Conservation (phyloP, 2,113 vertebrate species). For the Sapajus apella region DNA sequence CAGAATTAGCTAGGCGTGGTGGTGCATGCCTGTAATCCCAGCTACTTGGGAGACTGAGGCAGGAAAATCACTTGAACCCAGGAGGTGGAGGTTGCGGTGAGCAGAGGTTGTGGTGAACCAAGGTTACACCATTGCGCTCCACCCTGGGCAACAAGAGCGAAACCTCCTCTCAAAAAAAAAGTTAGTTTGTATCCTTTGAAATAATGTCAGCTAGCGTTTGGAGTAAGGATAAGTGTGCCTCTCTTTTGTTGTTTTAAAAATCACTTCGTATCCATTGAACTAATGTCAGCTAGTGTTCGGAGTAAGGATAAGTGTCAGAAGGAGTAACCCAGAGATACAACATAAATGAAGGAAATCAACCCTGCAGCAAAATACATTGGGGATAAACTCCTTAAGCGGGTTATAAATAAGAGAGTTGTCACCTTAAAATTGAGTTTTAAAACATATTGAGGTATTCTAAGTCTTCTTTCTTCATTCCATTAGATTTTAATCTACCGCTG, state of each 20-base stretch:
- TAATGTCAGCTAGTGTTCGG: neutral
- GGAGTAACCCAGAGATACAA: neutral
- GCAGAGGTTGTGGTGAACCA: too few species aligned
- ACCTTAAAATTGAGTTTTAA: neutral
- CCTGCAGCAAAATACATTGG: neutral
- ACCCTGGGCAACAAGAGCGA: too few species aligned
- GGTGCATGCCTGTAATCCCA: too few species aligned
- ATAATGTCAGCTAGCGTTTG: too few species aligned
- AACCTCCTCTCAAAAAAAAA: too few species aligned
- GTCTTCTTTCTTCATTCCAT: constrained; percentile 65
- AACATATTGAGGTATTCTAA: constrained; percentile 9
- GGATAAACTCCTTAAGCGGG: neutral
- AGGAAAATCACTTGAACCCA: too few species aligned
- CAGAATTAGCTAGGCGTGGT: too few species aligned
- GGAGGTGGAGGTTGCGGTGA: too few species aligned
- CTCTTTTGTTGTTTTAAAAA: constrained; percentile 18
- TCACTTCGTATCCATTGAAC: neutral
- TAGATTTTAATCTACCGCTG: constrained; percentile 93
- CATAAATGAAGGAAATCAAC: neutral
- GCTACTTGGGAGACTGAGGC: too few species aligned
- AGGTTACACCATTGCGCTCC: too few species aligned
- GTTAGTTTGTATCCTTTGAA: too few species aligned
- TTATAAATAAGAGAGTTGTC: neutral
- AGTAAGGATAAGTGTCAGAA: neutral
- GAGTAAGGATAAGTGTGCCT: neutral